These are phyloP conservation scores for Plotosus lineatus DNA, from an alignment of 2,113 vertebrate species.

Conservation along the genomic window DNA sequence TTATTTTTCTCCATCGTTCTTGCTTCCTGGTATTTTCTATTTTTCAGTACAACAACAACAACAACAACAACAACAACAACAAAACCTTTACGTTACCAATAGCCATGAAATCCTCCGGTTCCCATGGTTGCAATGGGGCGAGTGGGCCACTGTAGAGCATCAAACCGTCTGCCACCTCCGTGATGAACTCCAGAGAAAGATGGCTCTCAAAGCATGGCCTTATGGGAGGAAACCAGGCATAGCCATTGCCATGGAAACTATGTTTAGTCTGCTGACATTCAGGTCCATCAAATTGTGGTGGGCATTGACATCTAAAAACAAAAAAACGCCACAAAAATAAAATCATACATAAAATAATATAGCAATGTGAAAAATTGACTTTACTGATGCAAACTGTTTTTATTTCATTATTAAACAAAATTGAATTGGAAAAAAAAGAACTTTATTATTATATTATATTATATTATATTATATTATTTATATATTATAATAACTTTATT, in stretches of 20 bases:
- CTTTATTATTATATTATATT: too few species aligned
- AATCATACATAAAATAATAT: slow-evolving; percentile 41
- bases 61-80: too few species aligned
- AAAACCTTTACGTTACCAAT: slow-evolving; percentile 82
- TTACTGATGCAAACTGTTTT: not conserved
- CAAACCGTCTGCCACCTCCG: slow-evolving; percentile 79
- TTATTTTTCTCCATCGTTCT: not conserved
- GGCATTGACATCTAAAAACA: slow-evolving; percentile 81
- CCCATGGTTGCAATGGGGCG: slow-evolving; percentile 77
- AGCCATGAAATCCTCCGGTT: slow-evolving; percentile 82
- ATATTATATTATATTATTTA: too few species aligned
- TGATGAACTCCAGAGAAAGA: slow-evolving; percentile 87
- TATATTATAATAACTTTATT: too few species aligned
- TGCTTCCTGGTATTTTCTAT: not conserved
- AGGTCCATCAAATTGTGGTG: slow-evolving; percentile 80
- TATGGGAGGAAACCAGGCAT: slow-evolving; percentile 87
- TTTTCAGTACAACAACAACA: too few species aligned
- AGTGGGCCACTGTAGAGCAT: slow-evolving; percentile 84
- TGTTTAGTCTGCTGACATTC: slow-evolving; percentile 89
- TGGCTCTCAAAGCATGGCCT: slow-evolving; percentile 84
- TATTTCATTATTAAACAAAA: not conserved
- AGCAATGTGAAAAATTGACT: slow-evolving; percentile 36
- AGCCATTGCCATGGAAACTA: slow-evolving; percentile 88
- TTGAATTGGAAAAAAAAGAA: too few species aligned
- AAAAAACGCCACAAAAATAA: slow-evolving; percentile 40